These are phyloP conservation scores for Eleginops maclovinus DNA, from an alignment of 2,113 vertebrate genomes.

Conservation along the genomic window DNA sequence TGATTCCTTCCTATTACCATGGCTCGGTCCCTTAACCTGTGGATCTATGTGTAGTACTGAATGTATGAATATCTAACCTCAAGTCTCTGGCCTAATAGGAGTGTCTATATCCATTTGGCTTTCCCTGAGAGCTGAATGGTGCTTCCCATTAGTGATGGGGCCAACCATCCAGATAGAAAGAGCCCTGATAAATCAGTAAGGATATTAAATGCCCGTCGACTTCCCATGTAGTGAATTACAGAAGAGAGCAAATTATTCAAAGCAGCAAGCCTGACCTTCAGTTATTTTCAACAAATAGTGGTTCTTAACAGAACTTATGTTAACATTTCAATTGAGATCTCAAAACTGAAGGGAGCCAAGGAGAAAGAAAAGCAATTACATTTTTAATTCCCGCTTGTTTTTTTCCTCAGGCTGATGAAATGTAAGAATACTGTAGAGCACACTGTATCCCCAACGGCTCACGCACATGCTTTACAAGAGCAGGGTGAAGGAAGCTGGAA, in stretches of 20 bases:
- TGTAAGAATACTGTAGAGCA: conserved; percentile 14
- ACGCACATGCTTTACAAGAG: neutral
- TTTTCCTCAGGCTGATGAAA: conserved; percentile 40
- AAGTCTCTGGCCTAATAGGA: conserved; percentile 30
- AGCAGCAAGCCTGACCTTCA: conserved; percentile 5
- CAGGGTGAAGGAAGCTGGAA: neutral
- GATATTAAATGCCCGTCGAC: conserved; percentile 47
- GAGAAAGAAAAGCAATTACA: conserved; percentile 21
- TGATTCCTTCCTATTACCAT: neutral
- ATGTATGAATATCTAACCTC: conserved; percentile 34
- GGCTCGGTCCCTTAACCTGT: conserved; percentile 34
- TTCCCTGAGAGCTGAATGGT: conserved; percentile 27
- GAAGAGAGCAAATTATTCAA: conserved; percentile 38
- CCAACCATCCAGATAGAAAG: conserved; percentile 35
- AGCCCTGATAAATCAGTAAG: conserved; percentile 42
- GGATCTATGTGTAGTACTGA: conserved; percentile 36
- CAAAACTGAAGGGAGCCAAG: conserved; percentile 8
- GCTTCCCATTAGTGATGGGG: conserved; percentile 52
- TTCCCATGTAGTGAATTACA: conserved; percentile 53
- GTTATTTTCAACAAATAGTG: conserved; percentile 35
- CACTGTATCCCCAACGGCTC: conserved; percentile 15
- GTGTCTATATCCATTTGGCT: conserved; percentile 61
- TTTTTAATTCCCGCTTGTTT: conserved; percentile 22
- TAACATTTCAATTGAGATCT: conserved; percentile 44
- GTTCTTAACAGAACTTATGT: conserved; percentile 22